These are phyloP conservation scores for Haliclona indistincta DNA, from an alignment of 37 sponge, comb jelly and placozoan genomes.

Conservation along the genomic window DNA sequence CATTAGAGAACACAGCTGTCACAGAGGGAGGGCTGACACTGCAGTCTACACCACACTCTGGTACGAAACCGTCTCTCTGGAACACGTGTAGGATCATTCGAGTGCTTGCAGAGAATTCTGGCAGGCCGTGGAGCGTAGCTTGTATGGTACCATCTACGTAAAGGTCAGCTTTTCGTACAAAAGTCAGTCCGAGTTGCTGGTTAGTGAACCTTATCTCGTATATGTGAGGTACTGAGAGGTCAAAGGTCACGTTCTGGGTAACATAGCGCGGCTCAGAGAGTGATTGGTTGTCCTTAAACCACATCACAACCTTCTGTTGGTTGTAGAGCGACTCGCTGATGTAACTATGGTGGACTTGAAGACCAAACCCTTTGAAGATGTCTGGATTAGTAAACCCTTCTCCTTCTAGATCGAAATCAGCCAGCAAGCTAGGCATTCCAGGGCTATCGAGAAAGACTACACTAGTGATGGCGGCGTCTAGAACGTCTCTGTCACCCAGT, in stretches of 20 bases:
- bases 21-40: conserved; percentile 36
- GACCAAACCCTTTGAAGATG: conserved; percentile 46
- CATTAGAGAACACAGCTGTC: conserved; percentile 43
- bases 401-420: conserved; percentile 24
- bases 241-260: conserved; percentile 21
- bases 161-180: conserved; percentile 12
- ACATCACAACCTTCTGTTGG: conserved; percentile 45
- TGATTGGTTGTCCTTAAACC: conserved; percentile 25
- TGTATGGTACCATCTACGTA: conserved; percentile 40
- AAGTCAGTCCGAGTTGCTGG: conserved; percentile 21
- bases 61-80: conserved; percentile 51
- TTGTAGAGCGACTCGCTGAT: neutral
- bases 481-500: conserved; percentile 10
- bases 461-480: conserved; percentile 48
- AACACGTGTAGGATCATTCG: conserved; percentile 45
- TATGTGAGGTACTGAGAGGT: conserved; percentile 32
- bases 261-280: conserved; percentile 7
- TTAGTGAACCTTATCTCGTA: conserved; percentile 38
- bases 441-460: conserved; percentile 49
- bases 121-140: conserved; percentile 54
- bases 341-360: conserved; percentile 35
- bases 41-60: conserved; percentile 1
- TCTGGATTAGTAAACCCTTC: conserved; percentile 4
- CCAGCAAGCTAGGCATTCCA: conserved; percentile 1
- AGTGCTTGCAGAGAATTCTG: conserved; percentile 28